Percentiles rank a stretch among this genome's conserved stretches.
phyloP scores from a whole-genome alignment of 2,797 vertebrate species.

The Hyperoplus immaculatus region DNA sequence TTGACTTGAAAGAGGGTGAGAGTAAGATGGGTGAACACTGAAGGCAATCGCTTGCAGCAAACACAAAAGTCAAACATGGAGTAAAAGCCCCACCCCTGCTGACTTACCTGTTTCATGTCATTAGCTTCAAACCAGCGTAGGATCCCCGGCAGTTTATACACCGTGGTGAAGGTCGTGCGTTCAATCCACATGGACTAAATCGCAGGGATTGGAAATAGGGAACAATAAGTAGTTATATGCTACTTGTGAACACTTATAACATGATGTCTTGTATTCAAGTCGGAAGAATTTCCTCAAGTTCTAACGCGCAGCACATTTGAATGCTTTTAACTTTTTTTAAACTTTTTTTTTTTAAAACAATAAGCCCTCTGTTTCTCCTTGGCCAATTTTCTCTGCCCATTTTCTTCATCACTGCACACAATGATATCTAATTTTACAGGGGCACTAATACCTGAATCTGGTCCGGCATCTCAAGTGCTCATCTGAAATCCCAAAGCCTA shows the following conservation, averaged over 20 bases:
- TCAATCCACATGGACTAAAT: slow-evolving; percentile 98
- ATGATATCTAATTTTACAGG: slow-evolving; percentile 9
- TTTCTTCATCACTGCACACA: slow-evolving; percentile 14
- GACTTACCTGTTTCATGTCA: slow-evolving; percentile 83
- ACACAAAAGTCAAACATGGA: slow-evolving; percentile 19
- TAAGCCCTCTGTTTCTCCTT: not conserved
- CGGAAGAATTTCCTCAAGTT: not conserved
- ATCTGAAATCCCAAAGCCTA: slow-evolving; percentile 21
- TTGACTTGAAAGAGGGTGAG: too few relatives aligned
- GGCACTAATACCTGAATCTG: slow-evolving; percentile 16
- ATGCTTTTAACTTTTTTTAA: too few relatives aligned
- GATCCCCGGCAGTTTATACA: slow-evolving; percentile 97
- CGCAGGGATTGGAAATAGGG: not conserved
- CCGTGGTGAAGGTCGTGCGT: slow-evolving; percentile 93
- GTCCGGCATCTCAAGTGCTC: slow-evolving; percentile 17
- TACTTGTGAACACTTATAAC: slow-evolving; percentile 15
- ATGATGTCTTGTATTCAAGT: not conserved
- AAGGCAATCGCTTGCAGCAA: slow-evolving; percentile 13
- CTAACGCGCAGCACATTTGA: too few relatives aligned
- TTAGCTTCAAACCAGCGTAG: slow-evolving; percentile 97
- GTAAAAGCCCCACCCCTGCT: not conserved
- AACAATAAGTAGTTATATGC: not conserved
- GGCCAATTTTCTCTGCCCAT: not conserved
- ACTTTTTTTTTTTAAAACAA: not conserved
- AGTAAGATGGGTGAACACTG: not conserved